Base-by-base conservation (phyloP, 2,888 invertebrate species). In the Gastrophysa polygoni region DNA sequence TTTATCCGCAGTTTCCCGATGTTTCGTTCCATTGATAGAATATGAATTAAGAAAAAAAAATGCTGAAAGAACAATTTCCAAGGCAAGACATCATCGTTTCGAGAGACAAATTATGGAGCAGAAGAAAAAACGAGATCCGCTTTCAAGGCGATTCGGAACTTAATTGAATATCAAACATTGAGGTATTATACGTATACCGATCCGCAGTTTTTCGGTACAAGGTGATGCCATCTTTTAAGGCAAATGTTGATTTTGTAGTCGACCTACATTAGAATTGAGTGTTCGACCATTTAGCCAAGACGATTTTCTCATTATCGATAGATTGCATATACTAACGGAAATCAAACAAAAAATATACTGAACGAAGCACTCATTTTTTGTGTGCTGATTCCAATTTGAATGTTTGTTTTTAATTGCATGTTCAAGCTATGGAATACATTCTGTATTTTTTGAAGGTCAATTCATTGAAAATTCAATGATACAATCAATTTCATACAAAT, bases 161-260 rank as follows among this genome's bases (percentile, higher is more conserved):
- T 43, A 54, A 54, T 43, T 43, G 54, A 43, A 38, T 54, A 43
- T 28, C 54, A 54, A 54, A 54, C 54, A 21, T 43, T 24, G 38
- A 51, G 52, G 38, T 34, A 38, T 14, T n/a, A 38, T 38, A 38
- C n/a, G 14, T n/a, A 38, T 38, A 4, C 10, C n/a, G n/a, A n/a
- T n/a, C n/a, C n/a, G n/a, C n/a, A n/a, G 38, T 61, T 64, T 67
- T 67, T 61, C 63, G 58, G 63, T 62, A 67, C 67, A 67, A 67
- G 67, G 67, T 67, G 59, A 67, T 65, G 57, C 59, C 65, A 60
- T 63, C 67, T 59, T 63, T 59, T 63, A 59, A 61, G 62, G 63
- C 34, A 65, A 67, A 64, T 62, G 60, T 56, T 64, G 58, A 57
- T 32, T 56, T 47, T 57, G 20, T 24, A 52, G 56, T 48, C 59